Evolutionary conservation across 2,797 vertebrate genomes (phyloP).

Genomic region (Alfaro cultratus): DNA sequence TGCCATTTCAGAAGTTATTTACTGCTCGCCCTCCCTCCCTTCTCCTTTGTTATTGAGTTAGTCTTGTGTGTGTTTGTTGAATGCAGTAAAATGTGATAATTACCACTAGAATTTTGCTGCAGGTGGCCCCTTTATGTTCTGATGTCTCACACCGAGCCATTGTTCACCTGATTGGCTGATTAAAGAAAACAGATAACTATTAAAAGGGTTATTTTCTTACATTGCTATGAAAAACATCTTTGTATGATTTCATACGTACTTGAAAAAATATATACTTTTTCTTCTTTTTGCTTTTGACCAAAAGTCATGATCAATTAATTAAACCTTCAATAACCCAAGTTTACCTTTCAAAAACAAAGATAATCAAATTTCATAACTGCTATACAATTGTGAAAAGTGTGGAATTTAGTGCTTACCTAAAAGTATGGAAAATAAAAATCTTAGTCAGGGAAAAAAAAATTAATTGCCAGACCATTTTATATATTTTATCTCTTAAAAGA

Average conservation of each 20-base stretch:
- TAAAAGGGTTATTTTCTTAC: constrained; percentile 38
- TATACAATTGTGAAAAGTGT: neutral
- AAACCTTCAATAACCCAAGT: neutral
- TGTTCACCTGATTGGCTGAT: constrained; percentile 68
- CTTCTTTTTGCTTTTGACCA: neutral
- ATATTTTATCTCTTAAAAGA: neutral
- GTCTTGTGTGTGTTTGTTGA: constrained; percentile 62
- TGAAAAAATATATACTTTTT: too few species aligned
- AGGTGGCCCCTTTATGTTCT: constrained; percentile 54
- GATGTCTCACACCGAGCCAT: constrained; percentile 66
- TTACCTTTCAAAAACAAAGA: neutral
- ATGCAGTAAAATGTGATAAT: constrained; percentile 70
- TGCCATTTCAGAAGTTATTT: constrained; percentile 61
- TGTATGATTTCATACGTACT: neutral
- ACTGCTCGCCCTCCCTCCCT: constrained; percentile 55
- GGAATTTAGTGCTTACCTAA: neutral
- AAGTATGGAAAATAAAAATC: neutral
- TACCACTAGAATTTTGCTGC: constrained; percentile 64
- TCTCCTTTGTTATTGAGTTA: constrained; percentile 63
- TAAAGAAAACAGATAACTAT: constrained; percentile 64
- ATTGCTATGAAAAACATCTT: constrained; percentile 36
- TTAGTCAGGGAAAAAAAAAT: neutral
- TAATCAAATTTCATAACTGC: neutral
- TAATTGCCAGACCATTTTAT: neutral
- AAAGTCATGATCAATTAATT: neutral